Evolutionary conservation across 2,113 vertebrate species (phyloP).

Genomic region (Gasterosteus nipponicus): DNA sequence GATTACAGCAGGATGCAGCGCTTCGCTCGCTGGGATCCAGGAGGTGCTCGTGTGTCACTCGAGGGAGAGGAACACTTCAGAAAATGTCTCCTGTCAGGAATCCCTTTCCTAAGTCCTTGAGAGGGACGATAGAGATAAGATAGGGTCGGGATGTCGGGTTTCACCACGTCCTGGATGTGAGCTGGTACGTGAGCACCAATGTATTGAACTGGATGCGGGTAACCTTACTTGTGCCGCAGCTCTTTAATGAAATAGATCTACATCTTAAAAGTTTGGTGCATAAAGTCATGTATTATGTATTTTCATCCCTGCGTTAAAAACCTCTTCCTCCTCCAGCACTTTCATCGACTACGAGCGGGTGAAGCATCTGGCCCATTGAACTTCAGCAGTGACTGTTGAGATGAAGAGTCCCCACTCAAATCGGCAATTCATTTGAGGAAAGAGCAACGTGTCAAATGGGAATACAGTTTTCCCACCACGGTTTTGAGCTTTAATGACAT

Average conservation of each 20-base stretch:
- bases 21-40: background rate
- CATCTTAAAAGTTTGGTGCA: background rate
- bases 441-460: background rate
- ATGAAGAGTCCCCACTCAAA: background rate
- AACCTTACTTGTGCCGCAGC: too few species aligned
- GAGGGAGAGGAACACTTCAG: too few species aligned
- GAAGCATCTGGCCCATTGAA: too few species aligned
- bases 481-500: background rate
- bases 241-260: background rate
- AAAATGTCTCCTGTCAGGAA: background rate
- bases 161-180: too few species aligned
- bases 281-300: background rate
- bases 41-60: too few species aligned
- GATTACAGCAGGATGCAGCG: background rate
- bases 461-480: background rate
- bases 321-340: background rate
- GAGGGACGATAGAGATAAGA: background rate
- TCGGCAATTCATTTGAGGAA: background rate
- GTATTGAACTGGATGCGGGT: too few species aligned
- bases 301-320: background rate
- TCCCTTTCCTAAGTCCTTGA: background rate
- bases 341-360: background rate
- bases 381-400: too few species aligned
- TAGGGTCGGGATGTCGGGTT: too few species aligned
- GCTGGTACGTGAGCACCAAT: too few species aligned